phyloP scores from a whole-genome alignment of 1,140 invertebrate species.

The Copidosoma floridanum region DNA sequence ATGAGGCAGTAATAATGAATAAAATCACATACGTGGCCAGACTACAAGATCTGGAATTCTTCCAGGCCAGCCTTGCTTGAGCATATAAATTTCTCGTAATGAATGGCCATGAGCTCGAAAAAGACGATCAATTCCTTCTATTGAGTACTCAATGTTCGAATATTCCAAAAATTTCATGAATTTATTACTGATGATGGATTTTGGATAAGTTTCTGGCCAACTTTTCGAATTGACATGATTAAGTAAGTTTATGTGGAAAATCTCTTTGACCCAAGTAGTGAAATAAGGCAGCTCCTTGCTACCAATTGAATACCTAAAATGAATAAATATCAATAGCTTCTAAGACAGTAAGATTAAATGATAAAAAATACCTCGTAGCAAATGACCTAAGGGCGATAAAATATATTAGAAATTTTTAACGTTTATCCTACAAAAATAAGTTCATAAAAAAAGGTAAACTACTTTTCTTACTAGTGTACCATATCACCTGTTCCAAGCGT shows the following conservation, averaged over 20 bases:
- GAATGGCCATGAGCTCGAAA: constrained; percentile 95
- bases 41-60: constrained; percentile 91
- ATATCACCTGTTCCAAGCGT: too few species aligned
- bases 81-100: constrained; percentile 80
- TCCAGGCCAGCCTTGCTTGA: constrained; percentile 70
- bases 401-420: too few species aligned
- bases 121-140: constrained; percentile 79
- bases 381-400: too few species aligned
- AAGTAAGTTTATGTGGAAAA: constrained; percentile 66
- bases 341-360: too few species aligned
- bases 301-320: constrained; percentile 87
- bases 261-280: constrained; percentile 75
- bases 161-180: constrained; percentile 65
- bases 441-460: too few species aligned
- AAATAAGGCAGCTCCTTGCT: constrained; percentile 76
- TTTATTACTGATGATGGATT: constrained; percentile 56
- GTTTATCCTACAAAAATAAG: too few species aligned
- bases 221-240: constrained; percentile 43
- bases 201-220: too few species aligned
- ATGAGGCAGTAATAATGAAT: too few species aligned
- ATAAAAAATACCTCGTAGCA: too few species aligned
- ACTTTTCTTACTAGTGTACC: too few species aligned
- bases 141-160: constrained; percentile 70
- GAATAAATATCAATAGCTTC: too few species aligned
- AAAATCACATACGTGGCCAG: constrained; percentile 80